A percentile compares a stretch with the other conserved stretches of the same genome.
Conservation (phyloP, 2,113 vertebrate species). For the Dicentrarchus labrax region DNA sequence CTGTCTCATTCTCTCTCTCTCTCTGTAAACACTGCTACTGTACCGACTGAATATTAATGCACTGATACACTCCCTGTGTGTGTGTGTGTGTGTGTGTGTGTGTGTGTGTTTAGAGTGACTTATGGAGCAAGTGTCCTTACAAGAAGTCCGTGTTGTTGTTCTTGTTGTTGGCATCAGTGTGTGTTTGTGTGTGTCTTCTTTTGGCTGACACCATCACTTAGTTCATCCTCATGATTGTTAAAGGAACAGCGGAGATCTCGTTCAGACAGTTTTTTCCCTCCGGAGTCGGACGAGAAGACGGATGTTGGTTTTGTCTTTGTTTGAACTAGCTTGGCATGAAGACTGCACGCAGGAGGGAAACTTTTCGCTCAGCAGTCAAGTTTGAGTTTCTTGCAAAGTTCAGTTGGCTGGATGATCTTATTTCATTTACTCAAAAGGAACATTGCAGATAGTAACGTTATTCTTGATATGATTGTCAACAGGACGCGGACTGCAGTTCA, state of each 20-base stretch:
- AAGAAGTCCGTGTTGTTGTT: slow-evolving; percentile 55
- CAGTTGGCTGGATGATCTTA: too few species aligned
- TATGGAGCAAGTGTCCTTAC: slow-evolving; percentile 69
- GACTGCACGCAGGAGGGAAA: background rate
- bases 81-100: slow-evolving; percentile 49
- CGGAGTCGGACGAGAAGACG: background rate
- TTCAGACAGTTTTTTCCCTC: background rate
- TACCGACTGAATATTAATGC: slow-evolving; percentile 75
- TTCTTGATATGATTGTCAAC: too few species aligned
- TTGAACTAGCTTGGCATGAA: background rate
- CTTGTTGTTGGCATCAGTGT: slow-evolving; percentile 48
- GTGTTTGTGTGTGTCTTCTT: slow-evolving; percentile 11
- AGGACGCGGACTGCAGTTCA: too few species aligned
- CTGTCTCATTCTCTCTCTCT: slow-evolving; percentile 76
- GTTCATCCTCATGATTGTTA: slow-evolving; percentile 28
- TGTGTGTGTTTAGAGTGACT: slow-evolving; percentile 57
- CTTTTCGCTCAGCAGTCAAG: too few species aligned
- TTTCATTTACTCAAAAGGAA: too few species aligned
- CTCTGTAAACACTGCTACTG: slow-evolving; percentile 75
- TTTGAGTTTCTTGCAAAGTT: background rate
- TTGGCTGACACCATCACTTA: slow-evolving; percentile 31
- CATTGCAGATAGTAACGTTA: too few species aligned
- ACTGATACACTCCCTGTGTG: slow-evolving; percentile 20
- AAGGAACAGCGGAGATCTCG: slow-evolving; percentile 15
- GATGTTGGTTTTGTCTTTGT: background rate